phyloP scores from a whole-genome alignment of 2,797 vertebrate genomes.

The Cichlasoma orientale region DNA sequence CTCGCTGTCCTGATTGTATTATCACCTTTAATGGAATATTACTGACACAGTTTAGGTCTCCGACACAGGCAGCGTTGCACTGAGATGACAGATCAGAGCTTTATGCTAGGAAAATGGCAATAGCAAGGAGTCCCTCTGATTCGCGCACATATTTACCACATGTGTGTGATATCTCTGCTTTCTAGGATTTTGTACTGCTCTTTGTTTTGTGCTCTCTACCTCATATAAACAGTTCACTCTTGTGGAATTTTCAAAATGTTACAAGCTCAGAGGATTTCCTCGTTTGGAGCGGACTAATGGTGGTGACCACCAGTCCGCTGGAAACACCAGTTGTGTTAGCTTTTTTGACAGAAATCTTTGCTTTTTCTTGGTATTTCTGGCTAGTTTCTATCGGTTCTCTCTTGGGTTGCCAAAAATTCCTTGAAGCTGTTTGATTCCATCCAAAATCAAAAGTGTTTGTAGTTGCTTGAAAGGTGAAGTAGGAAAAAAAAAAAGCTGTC shows the following conservation, averaged over 20 bases:
- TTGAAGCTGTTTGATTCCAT: too few species aligned
- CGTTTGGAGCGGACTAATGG: not conserved
- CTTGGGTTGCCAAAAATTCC: too few species aligned
- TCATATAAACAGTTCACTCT: not conserved
- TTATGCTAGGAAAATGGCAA: not conserved
- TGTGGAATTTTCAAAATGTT: not conserved
- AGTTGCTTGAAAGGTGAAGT: too few species aligned
- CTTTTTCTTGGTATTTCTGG: not conserved
- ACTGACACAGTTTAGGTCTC: conserved; percentile 64
- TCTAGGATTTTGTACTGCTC: not conserved
- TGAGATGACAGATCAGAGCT: conserved; percentile 13
- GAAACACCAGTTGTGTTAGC: not conserved
- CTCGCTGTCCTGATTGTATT: conserved; percentile 66
- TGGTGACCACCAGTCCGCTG: not conserved
- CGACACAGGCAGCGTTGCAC: not conserved
- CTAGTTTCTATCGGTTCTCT: not conserved
- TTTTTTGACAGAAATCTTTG: not conserved
- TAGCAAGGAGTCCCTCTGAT: not conserved
- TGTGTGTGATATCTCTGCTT: not conserved
- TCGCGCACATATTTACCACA: not conserved
- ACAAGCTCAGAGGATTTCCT: not conserved
- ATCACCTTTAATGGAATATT: conserved; percentile 78
- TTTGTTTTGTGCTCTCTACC: not conserved
- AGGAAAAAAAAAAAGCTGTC: too few species aligned
- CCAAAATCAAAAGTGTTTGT: too few species aligned